phyloP scores from a whole-genome alignment of 2,113 vertebrate species.

The Arvicanthis niloticus region DNA sequence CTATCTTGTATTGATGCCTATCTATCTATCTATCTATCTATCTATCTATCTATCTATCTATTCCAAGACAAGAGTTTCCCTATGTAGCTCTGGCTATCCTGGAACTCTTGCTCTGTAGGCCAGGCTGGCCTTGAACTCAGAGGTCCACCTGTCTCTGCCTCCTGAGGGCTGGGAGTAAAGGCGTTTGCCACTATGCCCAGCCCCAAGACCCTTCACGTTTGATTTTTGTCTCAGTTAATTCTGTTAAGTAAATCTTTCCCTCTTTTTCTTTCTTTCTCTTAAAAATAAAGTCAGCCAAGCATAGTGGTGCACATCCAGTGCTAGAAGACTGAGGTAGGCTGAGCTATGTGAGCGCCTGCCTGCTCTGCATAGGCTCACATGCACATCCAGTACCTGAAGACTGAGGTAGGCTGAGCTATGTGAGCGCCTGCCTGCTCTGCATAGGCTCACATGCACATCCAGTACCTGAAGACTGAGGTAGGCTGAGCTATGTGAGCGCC shows the following conservation, averaged over 20 bases:
- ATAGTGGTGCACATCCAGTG: neutral
- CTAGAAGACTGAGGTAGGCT: neutral
- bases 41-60: too few relatives aligned
- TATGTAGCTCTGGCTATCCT: neutral
- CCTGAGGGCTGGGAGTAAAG: neutral
- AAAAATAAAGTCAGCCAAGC: neutral
- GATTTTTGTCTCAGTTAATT: slow-evolving; percentile 32
- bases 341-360: neutral
- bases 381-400: too few relatives aligned
- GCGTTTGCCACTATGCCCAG: neutral
- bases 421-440: neutral
- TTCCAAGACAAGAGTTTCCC: neutral
- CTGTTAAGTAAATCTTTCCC: neutral
- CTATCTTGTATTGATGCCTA: neutral
- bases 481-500: neutral
- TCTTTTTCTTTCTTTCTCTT: neutral
- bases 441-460: too few relatives aligned
- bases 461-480: neutral
- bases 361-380: too few relatives aligned
- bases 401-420: neutral
- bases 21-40: too few relatives aligned
- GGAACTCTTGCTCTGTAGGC: neutral
- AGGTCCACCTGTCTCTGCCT: neutral
- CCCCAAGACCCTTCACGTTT: neutral
- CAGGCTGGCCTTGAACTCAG: neutral